phyloP scores from a whole-genome alignment of 2,888 invertebrate species.

The Pandemis cinnamomeana region DNA sequence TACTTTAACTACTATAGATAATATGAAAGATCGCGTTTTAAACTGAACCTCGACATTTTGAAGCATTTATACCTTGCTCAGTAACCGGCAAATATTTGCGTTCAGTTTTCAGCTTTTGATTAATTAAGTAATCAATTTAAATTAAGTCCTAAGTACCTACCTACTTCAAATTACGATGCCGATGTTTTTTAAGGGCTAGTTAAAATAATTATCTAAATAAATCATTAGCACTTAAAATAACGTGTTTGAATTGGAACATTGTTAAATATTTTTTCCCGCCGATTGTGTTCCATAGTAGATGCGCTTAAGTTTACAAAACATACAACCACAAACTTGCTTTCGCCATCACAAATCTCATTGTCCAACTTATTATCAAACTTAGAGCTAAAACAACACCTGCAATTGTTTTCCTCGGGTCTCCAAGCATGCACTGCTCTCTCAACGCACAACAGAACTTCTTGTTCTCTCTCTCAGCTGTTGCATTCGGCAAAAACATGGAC shows the following conservation, averaged over 20 bases:
- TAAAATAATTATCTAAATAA: too few species aligned
- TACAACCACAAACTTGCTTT: background rate
- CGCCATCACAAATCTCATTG: background rate
- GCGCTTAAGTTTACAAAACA: background rate
- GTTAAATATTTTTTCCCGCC: background rate
- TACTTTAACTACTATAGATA: background rate
- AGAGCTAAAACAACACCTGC: slow-evolving; percentile 86
- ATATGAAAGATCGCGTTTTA: background rate
- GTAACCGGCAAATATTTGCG: too few species aligned
- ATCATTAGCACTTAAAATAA: too few species aligned
- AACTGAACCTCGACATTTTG: background rate
- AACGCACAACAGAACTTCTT: slow-evolving; percentile 92
- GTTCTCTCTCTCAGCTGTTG: slow-evolving; percentile 86
- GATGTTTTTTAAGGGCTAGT: too few species aligned
- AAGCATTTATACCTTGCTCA: too few species aligned
- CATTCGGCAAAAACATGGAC: slow-evolving; percentile 91
- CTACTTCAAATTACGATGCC: too few species aligned
- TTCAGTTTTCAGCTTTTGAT: too few species aligned
- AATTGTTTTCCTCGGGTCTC: slow-evolving; percentile 90
- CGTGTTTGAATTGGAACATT: too few species aligned
- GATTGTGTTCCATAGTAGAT: background rate
- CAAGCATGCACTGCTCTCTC: slow-evolving; percentile 89
- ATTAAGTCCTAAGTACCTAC: too few species aligned
- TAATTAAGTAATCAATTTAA: too few species aligned
- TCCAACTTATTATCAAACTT: slow-evolving; percentile 16